A percentile compares a stretch with the other conserved stretches of the same genome.
These are phyloP conservation scores for Macrosiphum euphorbiae DNA, from an alignment of 2,888 invertebrate genomes.

Conservation along the genomic window DNA sequence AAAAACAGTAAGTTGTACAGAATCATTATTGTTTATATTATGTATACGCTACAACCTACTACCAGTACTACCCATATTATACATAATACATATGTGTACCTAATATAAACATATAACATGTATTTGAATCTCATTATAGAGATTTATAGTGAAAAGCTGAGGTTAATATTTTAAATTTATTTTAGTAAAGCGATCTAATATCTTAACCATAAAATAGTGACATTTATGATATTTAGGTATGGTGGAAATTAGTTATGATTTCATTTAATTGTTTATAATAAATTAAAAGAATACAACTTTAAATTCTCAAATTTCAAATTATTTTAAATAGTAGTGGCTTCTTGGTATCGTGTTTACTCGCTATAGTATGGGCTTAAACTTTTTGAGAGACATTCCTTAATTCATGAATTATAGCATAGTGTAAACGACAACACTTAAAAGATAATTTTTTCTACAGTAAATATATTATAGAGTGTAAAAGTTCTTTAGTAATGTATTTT, in stretches of 20 bases:
- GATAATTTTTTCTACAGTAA: background rate
- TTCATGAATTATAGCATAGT: background rate
- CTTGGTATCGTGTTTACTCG: background rate
- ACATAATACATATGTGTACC: background rate
- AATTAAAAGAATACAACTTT: background rate
- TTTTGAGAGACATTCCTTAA: background rate
- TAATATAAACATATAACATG: background rate
- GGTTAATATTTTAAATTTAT: background rate
- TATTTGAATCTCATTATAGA: background rate
- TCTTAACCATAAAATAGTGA: background rate
- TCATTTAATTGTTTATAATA: background rate
- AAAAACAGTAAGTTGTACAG: background rate
- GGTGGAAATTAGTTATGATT: background rate
- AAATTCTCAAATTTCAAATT: background rate
- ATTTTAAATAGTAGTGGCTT: background rate
- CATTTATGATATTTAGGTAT: background rate
- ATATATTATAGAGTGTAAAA: slow-evolving; percentile 18
- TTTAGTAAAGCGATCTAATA: background rate
- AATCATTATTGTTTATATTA: background rate
- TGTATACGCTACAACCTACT: background rate
- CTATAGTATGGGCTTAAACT: background rate
- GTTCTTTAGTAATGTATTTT: slow-evolving; percentile 16
- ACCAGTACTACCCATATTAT: background rate
- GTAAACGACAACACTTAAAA: slow-evolving; percentile 1
- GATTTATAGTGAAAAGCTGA: background rate